Conservation (phyloP, 2,113 vertebrate genomes). For the Elaphurus davidianus region DNA sequence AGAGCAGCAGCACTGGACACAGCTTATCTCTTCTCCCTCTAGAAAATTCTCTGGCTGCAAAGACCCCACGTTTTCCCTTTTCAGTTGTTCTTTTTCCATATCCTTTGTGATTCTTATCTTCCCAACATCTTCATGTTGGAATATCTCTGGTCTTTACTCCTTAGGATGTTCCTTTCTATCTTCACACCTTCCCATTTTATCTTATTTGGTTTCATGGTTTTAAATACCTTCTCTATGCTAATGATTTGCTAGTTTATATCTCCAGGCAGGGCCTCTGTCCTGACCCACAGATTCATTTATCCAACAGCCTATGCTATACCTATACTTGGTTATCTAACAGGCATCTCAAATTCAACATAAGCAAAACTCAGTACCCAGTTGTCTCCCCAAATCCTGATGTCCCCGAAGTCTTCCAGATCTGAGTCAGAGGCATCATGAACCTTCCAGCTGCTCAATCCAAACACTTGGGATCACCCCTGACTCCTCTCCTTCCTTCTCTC, state of each 20-base stretch:
- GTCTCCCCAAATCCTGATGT: neutral
- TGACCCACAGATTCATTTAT: neutral
- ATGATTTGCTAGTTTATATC: neutral
- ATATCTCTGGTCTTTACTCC: neutral
- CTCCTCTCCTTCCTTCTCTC: neutral
- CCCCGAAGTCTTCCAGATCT: neutral
- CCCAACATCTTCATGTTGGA: neutral
- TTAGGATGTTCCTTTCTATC: neutral
- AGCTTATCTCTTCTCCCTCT: neutral
- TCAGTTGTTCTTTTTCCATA: neutral
- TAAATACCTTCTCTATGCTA: neutral
- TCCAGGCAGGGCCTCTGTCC: neutral
- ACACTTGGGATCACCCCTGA: neutral
- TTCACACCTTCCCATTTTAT: neutral
- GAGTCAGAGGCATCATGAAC: neutral
- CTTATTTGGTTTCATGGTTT: neutral
- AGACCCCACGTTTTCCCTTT: neutral
- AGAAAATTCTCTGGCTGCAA: neutral
- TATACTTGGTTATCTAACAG: neutral
- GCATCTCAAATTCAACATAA: neutral
- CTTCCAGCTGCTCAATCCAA: neutral
- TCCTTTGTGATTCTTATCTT: neutral
- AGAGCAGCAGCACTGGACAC: neutral
- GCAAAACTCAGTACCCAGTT: neutral
- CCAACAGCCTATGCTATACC: neutral